phyloP scores from a whole-genome alignment of 2,113 vertebrate species.

The Tichodroma muraria region DNA sequence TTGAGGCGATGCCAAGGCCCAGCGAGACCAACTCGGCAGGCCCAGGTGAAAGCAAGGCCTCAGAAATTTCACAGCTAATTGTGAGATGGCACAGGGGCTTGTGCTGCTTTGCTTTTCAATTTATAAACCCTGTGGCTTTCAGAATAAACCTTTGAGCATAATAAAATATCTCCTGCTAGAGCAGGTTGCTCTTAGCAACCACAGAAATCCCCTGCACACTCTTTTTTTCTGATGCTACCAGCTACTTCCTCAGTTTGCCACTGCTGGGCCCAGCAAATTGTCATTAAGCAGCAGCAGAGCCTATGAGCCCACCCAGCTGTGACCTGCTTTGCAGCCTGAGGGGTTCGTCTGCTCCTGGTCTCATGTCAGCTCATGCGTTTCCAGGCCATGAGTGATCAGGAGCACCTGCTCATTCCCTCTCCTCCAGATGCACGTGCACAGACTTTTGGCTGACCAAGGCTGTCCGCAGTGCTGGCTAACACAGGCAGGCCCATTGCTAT shows the following conservation, averaged over 20 bases:
- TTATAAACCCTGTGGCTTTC: background rate
- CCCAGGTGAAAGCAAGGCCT: background rate
- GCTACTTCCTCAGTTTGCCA: background rate
- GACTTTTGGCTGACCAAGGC: background rate
- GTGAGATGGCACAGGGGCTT: background rate
- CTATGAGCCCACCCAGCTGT: background rate
- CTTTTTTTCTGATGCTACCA: background rate
- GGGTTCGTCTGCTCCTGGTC: background rate
- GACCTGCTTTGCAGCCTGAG: background rate
- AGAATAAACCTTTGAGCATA: background rate
- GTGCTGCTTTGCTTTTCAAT: background rate
- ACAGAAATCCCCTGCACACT: rapidly evolving
- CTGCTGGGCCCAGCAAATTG: background rate
- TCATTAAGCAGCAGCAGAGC: background rate
- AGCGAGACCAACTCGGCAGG: rapidly evolving
- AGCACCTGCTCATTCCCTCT: background rate
- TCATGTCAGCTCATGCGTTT: background rate
- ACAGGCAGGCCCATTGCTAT: background rate
- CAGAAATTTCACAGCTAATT: background rate
- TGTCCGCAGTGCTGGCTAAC: background rate
- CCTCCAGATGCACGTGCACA: background rate
- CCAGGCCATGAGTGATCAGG: background rate
- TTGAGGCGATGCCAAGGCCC: background rate
- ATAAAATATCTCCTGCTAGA: background rate
- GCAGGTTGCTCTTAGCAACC: background rate